phyloP scores from a whole-genome alignment of 1,140 invertebrate genomes.

The Heliconius hewitsoni region DNA sequence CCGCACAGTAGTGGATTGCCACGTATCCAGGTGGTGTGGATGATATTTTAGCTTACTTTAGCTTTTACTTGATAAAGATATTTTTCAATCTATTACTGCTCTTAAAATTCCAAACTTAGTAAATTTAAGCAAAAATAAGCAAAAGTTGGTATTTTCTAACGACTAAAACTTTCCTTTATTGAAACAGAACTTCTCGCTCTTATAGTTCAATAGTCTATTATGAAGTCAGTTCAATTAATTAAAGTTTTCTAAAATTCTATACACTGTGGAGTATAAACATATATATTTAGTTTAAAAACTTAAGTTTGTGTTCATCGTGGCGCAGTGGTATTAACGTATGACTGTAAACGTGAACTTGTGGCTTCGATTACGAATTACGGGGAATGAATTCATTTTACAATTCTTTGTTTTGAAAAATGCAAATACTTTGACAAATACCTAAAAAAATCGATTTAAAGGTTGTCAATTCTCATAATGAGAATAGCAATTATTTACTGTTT shows the following conservation, averaged over 20 bases:
- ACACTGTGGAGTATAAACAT: neutral
- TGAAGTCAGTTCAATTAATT: neutral
- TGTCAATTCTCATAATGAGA: no score
- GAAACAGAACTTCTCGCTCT: neutral
- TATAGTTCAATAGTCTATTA: neutral
- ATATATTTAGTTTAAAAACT: neutral
- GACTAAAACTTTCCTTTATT: slow-evolving; percentile 16
- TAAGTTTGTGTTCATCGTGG: no score
- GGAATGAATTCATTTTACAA: no score
- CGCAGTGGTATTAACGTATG: neutral
- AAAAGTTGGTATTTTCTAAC: slow-evolving; percentile 22
- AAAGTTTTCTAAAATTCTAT: neutral
- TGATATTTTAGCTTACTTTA: no score
- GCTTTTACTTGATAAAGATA: neutral
- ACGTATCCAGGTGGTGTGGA: no score
- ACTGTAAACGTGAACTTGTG: no score
- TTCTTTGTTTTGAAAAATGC: no score
- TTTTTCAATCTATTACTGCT: neutral
- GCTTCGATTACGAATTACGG: no score
- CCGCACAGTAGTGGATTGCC: no score
- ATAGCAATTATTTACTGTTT: no score
- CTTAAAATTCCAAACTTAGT: neutral
- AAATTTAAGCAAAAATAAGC: neutral
- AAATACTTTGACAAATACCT: no score
- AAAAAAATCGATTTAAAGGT: no score